A percentile compares a stretch with the other conserved stretches of the same genome.
These are phyloP conservation scores for Rhingia campestris DNA, from an alignment of 2,888 invertebrate species.

Conservation along the genomic window DNA sequence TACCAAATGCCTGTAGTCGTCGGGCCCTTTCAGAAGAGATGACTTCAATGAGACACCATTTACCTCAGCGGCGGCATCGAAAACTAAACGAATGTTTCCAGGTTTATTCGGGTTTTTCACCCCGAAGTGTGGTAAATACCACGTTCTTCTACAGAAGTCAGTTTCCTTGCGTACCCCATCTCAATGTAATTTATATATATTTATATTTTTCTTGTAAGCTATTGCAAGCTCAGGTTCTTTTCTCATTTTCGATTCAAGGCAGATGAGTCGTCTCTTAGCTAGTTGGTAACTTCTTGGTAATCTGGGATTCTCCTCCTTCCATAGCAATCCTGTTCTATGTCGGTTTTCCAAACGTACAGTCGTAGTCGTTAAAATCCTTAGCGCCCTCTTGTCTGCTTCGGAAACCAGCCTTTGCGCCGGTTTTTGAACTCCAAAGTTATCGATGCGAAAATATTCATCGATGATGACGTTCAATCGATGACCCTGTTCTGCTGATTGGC, in stretches of 20 bases:
- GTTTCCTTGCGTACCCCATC: conserved; percentile 51
- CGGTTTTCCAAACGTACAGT: background rate
- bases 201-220: conserved; percentile 52
- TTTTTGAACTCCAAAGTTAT: conserved; percentile 12
- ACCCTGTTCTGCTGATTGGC: background rate
- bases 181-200: conserved; percentile 43
- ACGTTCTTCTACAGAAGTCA: conserved; percentile 31
- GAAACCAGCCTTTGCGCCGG: background rate
- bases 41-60: conserved; percentile 75
- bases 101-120: conserved; percentile 75
- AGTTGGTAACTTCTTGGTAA: conserved; percentile 35
- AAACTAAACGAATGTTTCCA: conserved; percentile 74
- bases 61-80: conserved; percentile 75
- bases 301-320: conserved; percentile 37
- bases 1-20: conserved; percentile 76
- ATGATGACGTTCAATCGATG: too few relatives aligned
- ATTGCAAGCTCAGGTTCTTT: conserved; percentile 50
- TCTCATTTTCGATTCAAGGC: conserved; percentile 58
- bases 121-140: conserved; percentile 75
- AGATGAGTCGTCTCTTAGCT: conserved; percentile 49
- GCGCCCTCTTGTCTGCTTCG: background rate
- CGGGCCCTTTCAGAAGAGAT: conserved; percentile 76
- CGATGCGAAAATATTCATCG: conserved; percentile 7
- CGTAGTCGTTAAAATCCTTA: background rate
- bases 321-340: conserved; percentile 10